These are phyloP conservation scores for Ferrisia virgata DNA, from an alignment of 2,888 invertebrate genomes.

Conservation along the genomic window DNA sequence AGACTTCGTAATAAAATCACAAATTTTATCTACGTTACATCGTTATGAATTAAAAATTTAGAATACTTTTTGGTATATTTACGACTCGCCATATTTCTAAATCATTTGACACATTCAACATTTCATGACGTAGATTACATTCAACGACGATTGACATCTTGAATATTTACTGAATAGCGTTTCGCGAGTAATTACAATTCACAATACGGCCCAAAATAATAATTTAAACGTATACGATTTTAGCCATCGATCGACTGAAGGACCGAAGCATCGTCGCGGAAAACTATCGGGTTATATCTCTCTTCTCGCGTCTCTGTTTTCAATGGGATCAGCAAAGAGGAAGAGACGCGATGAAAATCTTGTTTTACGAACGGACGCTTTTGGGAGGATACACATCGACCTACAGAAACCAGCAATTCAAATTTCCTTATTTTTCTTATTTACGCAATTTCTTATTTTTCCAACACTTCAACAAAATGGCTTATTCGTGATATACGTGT, in stretches of 20 bases:
- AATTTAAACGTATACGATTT: not conserved
- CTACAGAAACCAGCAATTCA: not conserved
- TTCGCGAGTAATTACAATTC: not conserved
- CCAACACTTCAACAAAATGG: no score
- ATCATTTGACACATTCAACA: not conserved
- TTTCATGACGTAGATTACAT: not conserved
- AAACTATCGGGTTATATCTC: not conserved
- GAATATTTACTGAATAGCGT: not conserved
- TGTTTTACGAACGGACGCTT: conserved; percentile 29
- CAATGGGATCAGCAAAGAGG: no score
- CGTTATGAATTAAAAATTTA: not conserved
- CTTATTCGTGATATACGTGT: not conserved
- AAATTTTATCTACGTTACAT: not conserved
- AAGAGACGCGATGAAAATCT: not conserved
- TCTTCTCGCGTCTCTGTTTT: conserved; percentile 8
- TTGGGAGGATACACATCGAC: not conserved
- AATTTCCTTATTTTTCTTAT: no score
- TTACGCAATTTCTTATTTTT: not conserved
- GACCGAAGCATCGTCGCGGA: conserved; percentile 21
- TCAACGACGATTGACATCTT: not conserved
- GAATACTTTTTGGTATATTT: not conserved
- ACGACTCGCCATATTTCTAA: not conserved
- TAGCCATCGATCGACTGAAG: not conserved
- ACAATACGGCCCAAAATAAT: not conserved
- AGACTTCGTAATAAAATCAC: conserved; percentile 18